These are phyloP conservation scores for Pao palembangensis DNA, from an alignment of 2,113 vertebrate species.

Conservation along the genomic window DNA sequence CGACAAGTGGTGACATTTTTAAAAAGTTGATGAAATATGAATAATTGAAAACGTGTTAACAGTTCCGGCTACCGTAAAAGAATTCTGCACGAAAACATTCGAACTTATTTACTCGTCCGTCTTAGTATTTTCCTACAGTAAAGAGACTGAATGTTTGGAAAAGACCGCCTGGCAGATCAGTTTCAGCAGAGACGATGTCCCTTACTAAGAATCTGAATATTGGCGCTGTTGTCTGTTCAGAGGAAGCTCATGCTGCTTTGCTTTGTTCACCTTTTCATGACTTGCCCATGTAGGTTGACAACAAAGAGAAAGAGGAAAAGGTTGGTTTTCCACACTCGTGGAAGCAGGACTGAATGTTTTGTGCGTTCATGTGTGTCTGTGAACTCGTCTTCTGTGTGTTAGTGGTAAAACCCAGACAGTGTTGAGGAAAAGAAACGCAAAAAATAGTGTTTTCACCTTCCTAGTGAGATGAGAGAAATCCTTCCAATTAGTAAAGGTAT, in stretches of 20 bases:
- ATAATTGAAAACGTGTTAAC: neutral
- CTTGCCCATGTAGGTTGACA: constrained; percentile 62
- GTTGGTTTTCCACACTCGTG: constrained; percentile 52
- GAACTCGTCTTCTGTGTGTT: neutral
- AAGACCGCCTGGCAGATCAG: too few relatives aligned
- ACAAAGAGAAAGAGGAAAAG: constrained; percentile 71
- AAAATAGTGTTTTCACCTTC: too few relatives aligned
- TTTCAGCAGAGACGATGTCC: too few relatives aligned
- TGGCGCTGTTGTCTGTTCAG: neutral
- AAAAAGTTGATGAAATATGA: neutral
- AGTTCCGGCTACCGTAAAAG: neutral
- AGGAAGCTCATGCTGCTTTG: constrained; percentile 1
- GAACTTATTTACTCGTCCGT: too few relatives aligned
- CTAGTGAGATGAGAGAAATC: too few relatives aligned
- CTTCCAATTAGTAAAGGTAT: too few relatives aligned
- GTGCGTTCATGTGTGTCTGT: constrained; percentile 16
- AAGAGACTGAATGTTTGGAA: too few relatives aligned
- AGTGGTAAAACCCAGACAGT: neutral
- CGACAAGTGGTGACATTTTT: too few relatives aligned
- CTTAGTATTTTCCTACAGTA: too few relatives aligned
- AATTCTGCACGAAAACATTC: too few relatives aligned
- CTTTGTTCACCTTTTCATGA: neutral
- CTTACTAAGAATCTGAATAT: too few relatives aligned
- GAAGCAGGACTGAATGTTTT: neutral
- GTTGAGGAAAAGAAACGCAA: too few relatives aligned